phyloP scores from a whole-genome alignment of 2,888 invertebrate species.

The Ceraclea dissimilis region DNA sequence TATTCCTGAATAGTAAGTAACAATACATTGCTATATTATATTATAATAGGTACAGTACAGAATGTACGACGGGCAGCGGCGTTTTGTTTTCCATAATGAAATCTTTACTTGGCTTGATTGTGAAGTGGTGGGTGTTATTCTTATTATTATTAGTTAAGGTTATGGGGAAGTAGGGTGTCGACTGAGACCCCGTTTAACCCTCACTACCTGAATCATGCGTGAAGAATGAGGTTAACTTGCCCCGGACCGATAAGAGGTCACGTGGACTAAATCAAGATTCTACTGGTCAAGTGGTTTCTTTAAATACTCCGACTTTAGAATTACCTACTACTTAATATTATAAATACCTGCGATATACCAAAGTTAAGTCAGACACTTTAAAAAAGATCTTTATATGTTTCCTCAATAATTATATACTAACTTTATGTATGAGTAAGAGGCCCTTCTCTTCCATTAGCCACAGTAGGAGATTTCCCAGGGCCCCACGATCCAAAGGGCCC shows the following conservation, averaged over 20 bases:
- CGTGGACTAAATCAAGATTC: constrained; percentile 1
- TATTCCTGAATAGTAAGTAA: not conserved
- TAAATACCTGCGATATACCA: too few species aligned
- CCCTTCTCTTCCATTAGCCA: too few species aligned
- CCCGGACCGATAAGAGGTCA: not conserved
- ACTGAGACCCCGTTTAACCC: not conserved
- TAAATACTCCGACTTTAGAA: not conserved
- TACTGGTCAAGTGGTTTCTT: not conserved
- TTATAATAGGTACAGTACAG: not conserved
- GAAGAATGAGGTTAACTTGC: constrained; percentile 6
- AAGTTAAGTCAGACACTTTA: too few species aligned
- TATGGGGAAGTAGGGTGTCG: not conserved
- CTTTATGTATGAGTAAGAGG: too few species aligned
- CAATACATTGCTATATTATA: not conserved
- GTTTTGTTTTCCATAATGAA: constrained; percentile 4
- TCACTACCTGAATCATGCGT: constrained; percentile 6
- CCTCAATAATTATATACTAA: too few species aligned
- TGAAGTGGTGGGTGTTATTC: not conserved
- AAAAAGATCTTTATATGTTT: too few species aligned
- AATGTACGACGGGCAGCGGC: not conserved
- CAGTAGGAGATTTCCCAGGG: too few species aligned
- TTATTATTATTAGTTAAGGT: constrained; percentile 1
- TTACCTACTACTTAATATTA: too few species aligned
- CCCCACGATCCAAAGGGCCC: too few species aligned
- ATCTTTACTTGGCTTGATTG: constrained; percentile 1